A percentile compares a stretch with the other conserved stretches of the same genome.
phyloP scores from a whole-genome alignment of 2,888 invertebrate genomes.

The Mayetiola destructor region DNA sequence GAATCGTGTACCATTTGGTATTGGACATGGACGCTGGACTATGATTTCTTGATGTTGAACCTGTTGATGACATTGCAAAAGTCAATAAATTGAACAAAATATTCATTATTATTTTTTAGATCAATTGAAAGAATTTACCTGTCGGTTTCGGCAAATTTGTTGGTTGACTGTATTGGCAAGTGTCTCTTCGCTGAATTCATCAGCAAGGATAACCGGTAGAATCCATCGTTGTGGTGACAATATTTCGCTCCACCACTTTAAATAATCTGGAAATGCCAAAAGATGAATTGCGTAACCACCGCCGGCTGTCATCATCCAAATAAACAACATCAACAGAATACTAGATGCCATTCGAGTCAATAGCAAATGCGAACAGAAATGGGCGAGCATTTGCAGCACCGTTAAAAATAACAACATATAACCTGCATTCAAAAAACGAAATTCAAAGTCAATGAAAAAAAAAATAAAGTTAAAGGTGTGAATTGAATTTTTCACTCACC shows the following conservation, averaged over 20 bases:
- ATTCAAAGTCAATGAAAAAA: not conserved
- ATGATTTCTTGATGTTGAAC: constrained; percentile 78
- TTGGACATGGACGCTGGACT: constrained; percentile 65
- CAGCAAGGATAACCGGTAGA: constrained; percentile 47
- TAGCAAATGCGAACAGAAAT: constrained; percentile 51
- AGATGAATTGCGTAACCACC: constrained; percentile 57
- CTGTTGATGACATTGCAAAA: constrained; percentile 30
- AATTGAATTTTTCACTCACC: constrained; percentile 46
- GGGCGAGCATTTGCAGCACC: constrained; percentile 50
- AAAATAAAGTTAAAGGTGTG: not conserved
- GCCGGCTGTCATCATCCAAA: constrained; percentile 45
- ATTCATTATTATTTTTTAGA: not conserved
- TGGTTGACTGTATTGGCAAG: constrained; percentile 39
- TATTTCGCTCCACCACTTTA: constrained; percentile 50
- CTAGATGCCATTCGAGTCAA: constrained; percentile 50
- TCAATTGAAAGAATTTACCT: constrained; percentile 36
- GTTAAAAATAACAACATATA: constrained; percentile 57
- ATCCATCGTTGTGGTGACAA: constrained; percentile 62
- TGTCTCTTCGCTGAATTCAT: constrained; percentile 51
- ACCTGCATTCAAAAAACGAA: constrained; percentile 36
- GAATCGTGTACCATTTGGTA: constrained; percentile 62
- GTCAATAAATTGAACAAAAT: not conserved
- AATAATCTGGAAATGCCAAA: constrained; percentile 48
- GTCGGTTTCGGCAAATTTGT: constrained; percentile 52
- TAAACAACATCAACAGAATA: constrained; percentile 43